Evolutionary conservation across 2,113 vertebrate genomes (phyloP), one percentile per base, ranked within the genome.

Genomic region (Mormyrus iriodes): DNA sequence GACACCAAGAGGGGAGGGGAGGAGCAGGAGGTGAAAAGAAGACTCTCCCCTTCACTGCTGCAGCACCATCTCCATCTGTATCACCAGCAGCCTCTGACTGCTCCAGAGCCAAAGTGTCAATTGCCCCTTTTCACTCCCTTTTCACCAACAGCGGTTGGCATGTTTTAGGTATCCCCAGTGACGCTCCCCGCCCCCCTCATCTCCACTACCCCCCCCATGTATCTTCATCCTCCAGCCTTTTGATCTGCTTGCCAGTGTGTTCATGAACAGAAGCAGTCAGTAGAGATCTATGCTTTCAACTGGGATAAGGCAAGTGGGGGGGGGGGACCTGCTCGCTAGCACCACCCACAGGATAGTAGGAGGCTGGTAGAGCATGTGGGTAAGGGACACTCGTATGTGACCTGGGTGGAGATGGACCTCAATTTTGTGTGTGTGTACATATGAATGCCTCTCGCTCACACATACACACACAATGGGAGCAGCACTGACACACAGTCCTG

Each of bases 51-150:
- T 15, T 4, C 35, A 5, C 73, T 61, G 39, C 31, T 31, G 13
- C 85, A 82, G 58, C 55, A 48, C 58, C 35, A 49, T 61, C 83
- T 88, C 46, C 84, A 35, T 44, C 44, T 76, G 27, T 51, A 52
- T 65, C 42, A 76, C 52, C 87, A 17, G 44, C 24, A 83, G 86
- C 51, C 86, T 51, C 53, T 55, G 51, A 88, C 79, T 48, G 61
- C 24, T 51, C 90, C 53, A 88, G 73, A 88, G 76, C 55, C 55
- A 48, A 85, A 58, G 61, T 55, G 24, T 85, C 87, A 69, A 24
- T 51, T 4, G 31, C 3, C n/a, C 79, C 42, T 49, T 55, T 88
- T 84, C 42, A 55, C 17, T 31, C 52, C 79, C 52, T 48, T 46
- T 88, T 83, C 39, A 53, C 17, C 10, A 24, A 27, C 84, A 19